Percentiles rank a stretch among this genome's conserved stretches.
Conservation (phyloP, 1,140 invertebrate genomes). For the Lordiphosa collinella region DNA sequence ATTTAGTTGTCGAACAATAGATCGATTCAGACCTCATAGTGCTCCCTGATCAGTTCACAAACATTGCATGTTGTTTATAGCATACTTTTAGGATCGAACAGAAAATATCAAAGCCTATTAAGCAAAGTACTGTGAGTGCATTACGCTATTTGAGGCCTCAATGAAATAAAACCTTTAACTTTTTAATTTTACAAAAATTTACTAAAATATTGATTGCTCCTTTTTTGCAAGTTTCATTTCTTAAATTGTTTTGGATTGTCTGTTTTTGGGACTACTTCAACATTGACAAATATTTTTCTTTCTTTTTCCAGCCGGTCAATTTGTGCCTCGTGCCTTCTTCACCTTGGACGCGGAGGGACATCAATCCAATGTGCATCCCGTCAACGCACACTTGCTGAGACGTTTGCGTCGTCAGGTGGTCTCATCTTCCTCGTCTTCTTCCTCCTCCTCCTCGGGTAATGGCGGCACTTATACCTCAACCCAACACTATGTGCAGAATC, state of each 20-base stretch:
- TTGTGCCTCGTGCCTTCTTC: conserved; percentile 61
- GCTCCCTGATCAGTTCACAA: neutral
- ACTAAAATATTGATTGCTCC: no score
- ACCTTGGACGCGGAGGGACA: conserved; percentile 65
- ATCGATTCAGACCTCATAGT: no score
- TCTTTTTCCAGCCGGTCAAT: conserved; percentile 54
- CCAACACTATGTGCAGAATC: conserved; percentile 18
- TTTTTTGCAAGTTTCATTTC: no score
- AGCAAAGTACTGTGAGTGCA: no score
- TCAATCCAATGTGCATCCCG: conserved; percentile 54
- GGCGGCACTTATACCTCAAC: conserved; percentile 14
- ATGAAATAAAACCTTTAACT: no score
- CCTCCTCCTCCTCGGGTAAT: conserved; percentile 46
- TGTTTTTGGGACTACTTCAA: no score
- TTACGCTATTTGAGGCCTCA: no score
- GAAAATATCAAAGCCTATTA: no score
- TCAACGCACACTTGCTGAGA: conserved; percentile 55
- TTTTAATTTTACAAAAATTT: no score
- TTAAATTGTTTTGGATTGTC: no score
- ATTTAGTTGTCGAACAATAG: no score
- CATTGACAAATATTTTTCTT: neutral
- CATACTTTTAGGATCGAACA: conserved; percentile 4
- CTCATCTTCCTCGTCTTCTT: conserved; percentile 45
- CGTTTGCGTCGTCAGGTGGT: conserved; percentile 60
- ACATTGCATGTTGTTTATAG: neutral